Percentiles rank a stretch among this genome's conserved stretches.
Evolutionary conservation across 2,888 invertebrate genomes (phyloP).

Genomic region (Junonia oenone): DNA sequence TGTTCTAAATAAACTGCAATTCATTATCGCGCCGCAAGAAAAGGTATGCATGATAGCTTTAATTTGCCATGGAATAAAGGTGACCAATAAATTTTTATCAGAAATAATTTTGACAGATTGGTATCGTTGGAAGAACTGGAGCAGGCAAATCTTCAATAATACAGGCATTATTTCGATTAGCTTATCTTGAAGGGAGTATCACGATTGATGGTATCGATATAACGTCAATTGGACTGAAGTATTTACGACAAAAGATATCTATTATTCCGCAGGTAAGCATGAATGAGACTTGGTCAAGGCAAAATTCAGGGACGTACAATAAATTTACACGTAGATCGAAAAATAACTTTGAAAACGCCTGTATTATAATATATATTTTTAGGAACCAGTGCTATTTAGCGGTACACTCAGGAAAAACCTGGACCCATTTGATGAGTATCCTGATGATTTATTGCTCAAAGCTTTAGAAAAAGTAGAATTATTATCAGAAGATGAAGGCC

Average conservation of each 20-base stretch:
- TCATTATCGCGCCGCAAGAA: conserved; percentile 69
- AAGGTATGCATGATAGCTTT: conserved; percentile 48
- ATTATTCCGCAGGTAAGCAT: conserved; percentile 80
- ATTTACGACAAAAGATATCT: conserved; percentile 80
- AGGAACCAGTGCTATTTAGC: conserved; percentile 91
- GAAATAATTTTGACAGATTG: conserved; percentile 60
- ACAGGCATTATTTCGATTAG: conserved; percentile 83
- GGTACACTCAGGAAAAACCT: conserved; percentile 90
- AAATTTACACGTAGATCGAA: too few species aligned
- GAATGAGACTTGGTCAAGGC: background rate
- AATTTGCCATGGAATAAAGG: too few species aligned
- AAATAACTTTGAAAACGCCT: too few species aligned
- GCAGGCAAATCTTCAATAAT: conserved; percentile 86
- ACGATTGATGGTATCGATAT: conserved; percentile 84
- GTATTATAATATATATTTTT: too few species aligned
- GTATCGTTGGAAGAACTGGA: conserved; percentile 84
- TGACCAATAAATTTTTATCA: too few species aligned
- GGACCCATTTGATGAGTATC: conserved; percentile 87
- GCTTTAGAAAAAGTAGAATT: conserved; percentile 86
- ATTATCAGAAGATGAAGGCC: conserved; percentile 39
- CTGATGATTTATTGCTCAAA: conserved; percentile 86
- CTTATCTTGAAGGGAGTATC: conserved; percentile 83
- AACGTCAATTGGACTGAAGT: conserved; percentile 77
- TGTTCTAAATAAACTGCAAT: conserved; percentile 76
- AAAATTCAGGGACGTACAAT: too few species aligned